Conservation (phyloP, 2,888 invertebrate species). For the Cenopis cana region DNA sequence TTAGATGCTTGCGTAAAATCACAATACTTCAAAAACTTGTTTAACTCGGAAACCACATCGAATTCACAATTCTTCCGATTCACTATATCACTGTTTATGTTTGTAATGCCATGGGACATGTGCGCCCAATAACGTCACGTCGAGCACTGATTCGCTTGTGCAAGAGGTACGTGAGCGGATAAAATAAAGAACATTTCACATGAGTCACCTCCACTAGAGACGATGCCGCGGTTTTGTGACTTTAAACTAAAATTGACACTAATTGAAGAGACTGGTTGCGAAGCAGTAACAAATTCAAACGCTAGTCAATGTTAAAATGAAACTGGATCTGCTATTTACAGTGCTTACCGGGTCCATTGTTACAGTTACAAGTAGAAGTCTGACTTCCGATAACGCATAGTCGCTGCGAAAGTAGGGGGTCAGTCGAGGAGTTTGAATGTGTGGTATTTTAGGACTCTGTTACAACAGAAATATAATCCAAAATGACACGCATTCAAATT, state of each 20-base stretch:
- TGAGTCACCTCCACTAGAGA: conserved; percentile 26
- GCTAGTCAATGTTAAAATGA: not conserved
- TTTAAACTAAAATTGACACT: conserved; percentile 24
- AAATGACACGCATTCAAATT: too few species aligned
- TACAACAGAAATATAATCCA: too few species aligned
- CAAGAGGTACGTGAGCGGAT: conserved; percentile 29
- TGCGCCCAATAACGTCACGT: conserved; percentile 59
- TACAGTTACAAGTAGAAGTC: too few species aligned
- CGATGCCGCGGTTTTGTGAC: conserved; percentile 15
- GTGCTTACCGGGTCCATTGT: not conserved
- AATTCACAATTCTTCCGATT: not conserved
- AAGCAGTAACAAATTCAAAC: not conserved
- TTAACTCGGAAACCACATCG: not conserved
- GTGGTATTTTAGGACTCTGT: too few species aligned
- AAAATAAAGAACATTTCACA: conserved; percentile 48
- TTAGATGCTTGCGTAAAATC: not conserved
- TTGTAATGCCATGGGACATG: conserved; percentile 42
- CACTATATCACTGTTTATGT: conserved; percentile 42
- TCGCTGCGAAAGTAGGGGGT: too few species aligned
- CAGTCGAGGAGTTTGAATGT: too few species aligned
- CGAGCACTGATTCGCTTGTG: conserved; percentile 54
- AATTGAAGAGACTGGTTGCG: conserved; percentile 8
- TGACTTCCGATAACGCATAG: too few species aligned
- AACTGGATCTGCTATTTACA: not conserved
- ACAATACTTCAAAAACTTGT: not conserved